Conservation (phyloP, 1,140 invertebrate species). For the Danaus plexippus region DNA sequence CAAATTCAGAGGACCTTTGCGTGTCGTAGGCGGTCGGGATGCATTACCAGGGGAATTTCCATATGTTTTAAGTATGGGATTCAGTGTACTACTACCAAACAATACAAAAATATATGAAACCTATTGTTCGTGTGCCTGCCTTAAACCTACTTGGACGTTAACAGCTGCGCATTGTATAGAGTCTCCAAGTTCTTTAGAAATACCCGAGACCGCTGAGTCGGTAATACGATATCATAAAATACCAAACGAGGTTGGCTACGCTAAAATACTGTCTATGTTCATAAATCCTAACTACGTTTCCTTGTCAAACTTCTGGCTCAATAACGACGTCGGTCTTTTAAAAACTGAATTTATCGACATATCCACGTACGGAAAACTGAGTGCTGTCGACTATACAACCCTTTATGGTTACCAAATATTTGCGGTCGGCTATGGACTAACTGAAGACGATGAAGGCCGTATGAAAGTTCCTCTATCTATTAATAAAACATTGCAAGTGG, state of each 20-base stretch:
- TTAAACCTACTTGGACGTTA: too few relatives aligned
- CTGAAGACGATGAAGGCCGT: not conserved
- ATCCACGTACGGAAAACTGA: conserved; percentile 7
- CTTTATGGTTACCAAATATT: conserved; percentile 2
- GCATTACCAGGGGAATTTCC: too few relatives aligned
- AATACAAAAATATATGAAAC: too few relatives aligned
- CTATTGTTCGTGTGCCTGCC: too few relatives aligned
- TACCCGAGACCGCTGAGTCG: too few relatives aligned
- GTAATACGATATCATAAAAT: not conserved
- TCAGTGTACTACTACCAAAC: too few relatives aligned
- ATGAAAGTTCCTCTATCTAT: not conserved
- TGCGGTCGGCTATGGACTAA: conserved; percentile 3
- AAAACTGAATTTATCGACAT: conserved; percentile 4
- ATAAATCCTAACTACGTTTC: not conserved
- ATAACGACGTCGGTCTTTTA: conserved; percentile 8
- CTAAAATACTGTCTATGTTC: conserved; percentile 2
- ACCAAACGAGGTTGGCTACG: not conserved
- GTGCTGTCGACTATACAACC: conserved; percentile 8
- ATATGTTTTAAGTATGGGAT: too few relatives aligned
- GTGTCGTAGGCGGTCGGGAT: too few relatives aligned
- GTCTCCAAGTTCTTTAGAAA: too few relatives aligned
- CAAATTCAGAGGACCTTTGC: too few relatives aligned
- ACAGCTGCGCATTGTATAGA: too few relatives aligned
- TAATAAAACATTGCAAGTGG: conserved; percentile 6
- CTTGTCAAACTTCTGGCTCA: not conserved